Evolutionary conservation across 30 jellyfish, hydroid and myxozoan species (phyloP), one percentile per base, ranked within the genome.

Genomic region (Calvadosia cruxmelitensis): DNA sequence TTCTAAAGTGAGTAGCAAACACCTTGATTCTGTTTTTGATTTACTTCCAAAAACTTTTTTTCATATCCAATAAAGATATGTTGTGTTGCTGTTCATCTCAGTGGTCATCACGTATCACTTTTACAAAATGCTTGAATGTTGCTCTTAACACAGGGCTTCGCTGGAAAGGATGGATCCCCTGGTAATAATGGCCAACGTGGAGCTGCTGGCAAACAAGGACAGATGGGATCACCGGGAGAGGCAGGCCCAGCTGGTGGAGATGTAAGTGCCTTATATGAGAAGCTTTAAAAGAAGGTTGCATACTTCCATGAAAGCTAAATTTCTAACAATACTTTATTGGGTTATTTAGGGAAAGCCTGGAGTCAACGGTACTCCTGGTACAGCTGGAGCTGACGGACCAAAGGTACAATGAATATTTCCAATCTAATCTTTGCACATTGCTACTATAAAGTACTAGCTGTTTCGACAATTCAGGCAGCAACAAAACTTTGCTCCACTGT

Each of bases 171-270:
- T 81, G 95, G 95, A 52, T 71, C 75, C 3, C 49, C 85, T 74
- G 95, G 95, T 5, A 69, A 71, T 51, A 81, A 68, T 31, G 95
- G 95, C 3, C 28, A 48, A 36, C 12, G 25, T 20, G 79, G 79
- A 16, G 50, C 73, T 34, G 73, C 79, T 0, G 79, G 79, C 0
- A 20, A 3, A n/a, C 49, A 31, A 29, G 79, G 79, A 3, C 73
- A 49, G 10, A 34, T 73, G 2, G 79, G 69, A 5, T 10, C 20
- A 5, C 20, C 57, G 20, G 57, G 57, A 42, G 57, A 42, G 10
- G 10, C 57, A 42, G 57, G 57, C 15, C 15, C 10, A 42, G 10
- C 57, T 42, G 57, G 57, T 5, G 57, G 20, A 42, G 57, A 42
- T 42, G 57, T 42, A 42, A 42, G 57, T 42, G 20, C n/a, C n/a